Evolutionary conservation across 2,888 invertebrate species (phyloP), one percentile per base, ranked within the genome.

Genomic region (Heterodera filipjevi): DNA sequence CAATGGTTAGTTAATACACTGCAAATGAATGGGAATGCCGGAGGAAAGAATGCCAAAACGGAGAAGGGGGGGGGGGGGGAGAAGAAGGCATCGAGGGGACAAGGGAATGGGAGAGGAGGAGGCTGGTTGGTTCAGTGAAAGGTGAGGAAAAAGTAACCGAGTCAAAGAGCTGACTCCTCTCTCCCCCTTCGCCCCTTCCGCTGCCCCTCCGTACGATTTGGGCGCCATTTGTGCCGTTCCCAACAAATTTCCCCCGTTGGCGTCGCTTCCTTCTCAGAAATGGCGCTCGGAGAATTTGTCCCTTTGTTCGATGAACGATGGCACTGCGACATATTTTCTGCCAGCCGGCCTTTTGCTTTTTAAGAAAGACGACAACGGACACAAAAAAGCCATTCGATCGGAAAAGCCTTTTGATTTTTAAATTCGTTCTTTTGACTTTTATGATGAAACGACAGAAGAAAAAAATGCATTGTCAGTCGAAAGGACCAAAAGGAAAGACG

Each of bases 201-300:
- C 49, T 14, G 22, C 22, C 53, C 53, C 22, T 53, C 22, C 53
- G 22, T n/a, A n/a, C 59, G 59, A 68, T 35, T 68, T 49, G 64
- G 30, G 75, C 75, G 75, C 49, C 75, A 74, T 75, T 64, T 75
- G 53, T 75, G 75, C 66, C 75, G 66, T 74, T 44, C 44, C 46
- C 30, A 33, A 46, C 64, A 27, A n/a, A 27, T 64, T 73, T 46
- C n/a, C 22, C 33, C 72, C 30, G 53, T 46, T 73, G 64, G 64
- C 66, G 53, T 75, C 75, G 30, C 66, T 66, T 75, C 44, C 64
- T 27, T 72, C n/a, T 73, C n/a, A 59, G 59, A 59, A 59, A 59
- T 59, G 59, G 59, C 59, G 59, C 59, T 59, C 49, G 59, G 59
- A 27, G 59, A 59, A 59, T 22, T 27, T 1, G 6, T 59, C 59